phyloP scores from a whole-genome alignment of 1,140 invertebrate species.

The Neuroterus valhalla region DNA sequence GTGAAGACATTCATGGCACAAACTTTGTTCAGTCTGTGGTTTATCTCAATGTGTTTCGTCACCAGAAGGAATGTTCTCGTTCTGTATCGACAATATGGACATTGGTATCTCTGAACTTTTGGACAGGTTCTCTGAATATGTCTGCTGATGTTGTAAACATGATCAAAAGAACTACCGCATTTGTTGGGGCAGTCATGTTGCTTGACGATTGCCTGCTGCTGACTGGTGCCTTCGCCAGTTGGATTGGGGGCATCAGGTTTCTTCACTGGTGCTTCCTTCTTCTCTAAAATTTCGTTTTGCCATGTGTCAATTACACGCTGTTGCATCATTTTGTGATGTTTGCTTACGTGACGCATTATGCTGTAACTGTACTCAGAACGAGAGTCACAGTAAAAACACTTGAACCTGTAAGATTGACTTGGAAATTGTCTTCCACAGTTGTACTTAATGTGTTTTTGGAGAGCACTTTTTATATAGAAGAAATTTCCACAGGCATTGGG shows the following conservation, averaged over 20 bases:
- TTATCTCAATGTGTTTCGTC: constrained; percentile 13
- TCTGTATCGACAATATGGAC: constrained; percentile 8
- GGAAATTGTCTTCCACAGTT: constrained; percentile 9
- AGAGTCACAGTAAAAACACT: constrained; percentile 9
- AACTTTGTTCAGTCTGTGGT: neutral
- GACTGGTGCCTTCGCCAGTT: neutral
- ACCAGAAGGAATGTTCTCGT: neutral
- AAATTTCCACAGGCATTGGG: constrained; percentile 2
- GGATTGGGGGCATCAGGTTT: neutral
- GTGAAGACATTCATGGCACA: constrained; percentile 13
- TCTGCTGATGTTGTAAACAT: neutral
- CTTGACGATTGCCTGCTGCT: neutral
- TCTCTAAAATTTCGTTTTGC: neutral
- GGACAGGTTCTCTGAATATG: neutral
- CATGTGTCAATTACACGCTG: neutral
- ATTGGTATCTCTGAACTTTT: neutral
- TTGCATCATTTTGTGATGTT: constrained; percentile 2
- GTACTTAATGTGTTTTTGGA: neutral
- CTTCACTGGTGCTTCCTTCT: neutral
- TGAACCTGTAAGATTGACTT: neutral
- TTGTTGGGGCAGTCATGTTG: constrained; percentile 4
- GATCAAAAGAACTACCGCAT: constrained; percentile 4
- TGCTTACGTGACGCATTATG: constrained; percentile 20
- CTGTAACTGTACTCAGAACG: constrained; percentile 23
- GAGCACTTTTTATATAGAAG: constrained; percentile 1